phyloP scores from a whole-genome alignment of 2,113 vertebrate genomes.

The Rhagologus leucostigma region DNA sequence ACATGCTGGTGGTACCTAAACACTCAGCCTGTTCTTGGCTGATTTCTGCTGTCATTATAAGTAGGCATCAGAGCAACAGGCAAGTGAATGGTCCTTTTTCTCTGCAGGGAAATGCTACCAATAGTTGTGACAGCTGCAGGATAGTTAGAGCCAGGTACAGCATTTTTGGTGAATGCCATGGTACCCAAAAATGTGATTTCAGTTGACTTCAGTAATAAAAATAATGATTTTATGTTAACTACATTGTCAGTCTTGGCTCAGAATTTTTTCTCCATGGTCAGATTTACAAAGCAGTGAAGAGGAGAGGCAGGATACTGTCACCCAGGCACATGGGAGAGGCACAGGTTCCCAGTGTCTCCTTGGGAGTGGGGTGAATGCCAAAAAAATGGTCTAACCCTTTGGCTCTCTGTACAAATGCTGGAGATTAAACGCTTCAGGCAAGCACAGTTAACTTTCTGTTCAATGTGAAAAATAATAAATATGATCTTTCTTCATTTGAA shows the following conservation, averaged over 20 bases:
- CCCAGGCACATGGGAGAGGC: neutral
- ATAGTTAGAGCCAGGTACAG: neutral
- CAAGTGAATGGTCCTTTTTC: neutral
- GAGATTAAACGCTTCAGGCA: neutral
- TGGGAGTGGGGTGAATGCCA: rapidly evolving
- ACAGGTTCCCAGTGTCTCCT: neutral
- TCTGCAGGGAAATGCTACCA: neutral
- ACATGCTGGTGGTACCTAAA: neutral
- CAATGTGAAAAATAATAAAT: neutral
- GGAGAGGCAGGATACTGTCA: neutral
- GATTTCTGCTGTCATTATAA: neutral
- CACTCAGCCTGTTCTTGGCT: neutral
- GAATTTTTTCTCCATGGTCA: neutral
- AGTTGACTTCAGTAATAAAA: neutral
- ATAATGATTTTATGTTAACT: neutral
- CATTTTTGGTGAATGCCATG: neutral
- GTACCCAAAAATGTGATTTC: neutral
- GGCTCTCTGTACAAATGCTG: neutral
- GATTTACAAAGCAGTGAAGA: neutral
- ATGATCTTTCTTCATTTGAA: neutral
- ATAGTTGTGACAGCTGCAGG: neutral
- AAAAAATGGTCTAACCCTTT: neutral
- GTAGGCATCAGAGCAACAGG: neutral
- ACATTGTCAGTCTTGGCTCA: neutral
- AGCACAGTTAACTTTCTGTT: neutral